These are phyloP conservation scores for Falco punctatus DNA, from an alignment of 2,113 vertebrate species.

Conservation along the genomic window DNA sequence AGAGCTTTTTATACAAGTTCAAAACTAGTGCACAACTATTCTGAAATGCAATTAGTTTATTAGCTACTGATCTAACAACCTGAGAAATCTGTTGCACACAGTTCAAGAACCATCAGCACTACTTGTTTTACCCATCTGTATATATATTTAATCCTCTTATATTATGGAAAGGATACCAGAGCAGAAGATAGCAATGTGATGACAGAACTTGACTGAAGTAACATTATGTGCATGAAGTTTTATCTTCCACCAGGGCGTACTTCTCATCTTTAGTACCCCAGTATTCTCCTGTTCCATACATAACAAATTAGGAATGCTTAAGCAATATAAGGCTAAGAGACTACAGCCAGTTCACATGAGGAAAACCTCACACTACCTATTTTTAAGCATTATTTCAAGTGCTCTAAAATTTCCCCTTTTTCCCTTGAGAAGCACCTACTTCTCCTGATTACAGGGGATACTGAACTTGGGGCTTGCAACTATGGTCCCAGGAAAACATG, in stretches of 20 bases:
- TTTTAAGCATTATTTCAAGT: background rate
- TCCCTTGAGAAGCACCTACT: background rate
- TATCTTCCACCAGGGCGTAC: background rate
- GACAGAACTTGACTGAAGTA: background rate
- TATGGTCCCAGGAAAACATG: background rate
- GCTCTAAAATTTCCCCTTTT: background rate
- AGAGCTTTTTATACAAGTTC: background rate
- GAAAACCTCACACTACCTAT: background rate
- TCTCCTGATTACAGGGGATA: background rate
- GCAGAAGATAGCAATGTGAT: background rate
- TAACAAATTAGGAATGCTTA: background rate
- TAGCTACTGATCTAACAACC: background rate
- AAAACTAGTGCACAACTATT: background rate
- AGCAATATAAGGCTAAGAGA: background rate
- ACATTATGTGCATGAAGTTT: background rate
- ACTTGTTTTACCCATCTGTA: background rate
- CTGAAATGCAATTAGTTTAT: background rate
- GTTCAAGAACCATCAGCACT: background rate
- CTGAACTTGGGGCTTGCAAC: background rate
- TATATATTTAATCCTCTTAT: background rate
- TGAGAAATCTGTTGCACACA: background rate
- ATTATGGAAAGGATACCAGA: background rate
- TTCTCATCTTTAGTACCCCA: background rate
- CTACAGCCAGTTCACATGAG: background rate
- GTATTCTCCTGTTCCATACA: background rate